Evolutionary conservation across 2,888 invertebrate genomes (phyloP).

Genomic region (Nemotelus nigrinus): DNA sequence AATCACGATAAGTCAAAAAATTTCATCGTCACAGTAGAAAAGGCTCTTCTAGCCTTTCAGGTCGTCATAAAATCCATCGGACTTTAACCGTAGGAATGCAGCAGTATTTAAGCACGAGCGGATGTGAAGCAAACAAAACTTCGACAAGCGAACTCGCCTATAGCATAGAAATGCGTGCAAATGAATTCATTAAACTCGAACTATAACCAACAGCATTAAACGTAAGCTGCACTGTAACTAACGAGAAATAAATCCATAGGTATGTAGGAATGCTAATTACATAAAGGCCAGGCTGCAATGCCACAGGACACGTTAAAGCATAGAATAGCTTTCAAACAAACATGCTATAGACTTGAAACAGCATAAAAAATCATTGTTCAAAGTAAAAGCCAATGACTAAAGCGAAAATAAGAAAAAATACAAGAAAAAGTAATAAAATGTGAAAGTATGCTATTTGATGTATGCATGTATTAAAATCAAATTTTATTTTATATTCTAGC

Average conservation of each 20-base stretch:
- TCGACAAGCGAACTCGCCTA: background rate
- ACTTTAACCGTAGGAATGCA: constrained; percentile 1
- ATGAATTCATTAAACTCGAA: constrained; percentile 16
- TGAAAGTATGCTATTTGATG: constrained; percentile 32
- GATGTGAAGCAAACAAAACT: background rate
- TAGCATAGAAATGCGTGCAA: background rate
- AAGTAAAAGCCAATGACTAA: background rate
- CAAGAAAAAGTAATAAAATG: constrained; percentile 13
- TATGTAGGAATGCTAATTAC: background rate
- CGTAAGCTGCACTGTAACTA: background rate
- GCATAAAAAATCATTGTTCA: background rate
- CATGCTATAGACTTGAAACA: background rate
- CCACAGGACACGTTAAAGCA: no score
- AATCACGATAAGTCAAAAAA: background rate
- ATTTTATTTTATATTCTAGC: constrained; percentile 40
- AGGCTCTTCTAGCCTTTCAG: background rate
- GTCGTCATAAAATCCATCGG: constrained; percentile 2
- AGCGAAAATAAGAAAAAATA: constrained; percentile 27
- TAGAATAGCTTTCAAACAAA: background rate
- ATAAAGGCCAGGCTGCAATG: background rate
- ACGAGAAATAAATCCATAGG: background rate
- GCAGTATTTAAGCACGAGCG: constrained; percentile 3
- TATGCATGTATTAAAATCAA: constrained; percentile 37
- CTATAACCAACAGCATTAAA: background rate
- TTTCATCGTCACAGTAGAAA: background rate